Evolutionary conservation across 2,888 invertebrate genomes (phyloP).

Genomic region (Melieria picta): DNA sequence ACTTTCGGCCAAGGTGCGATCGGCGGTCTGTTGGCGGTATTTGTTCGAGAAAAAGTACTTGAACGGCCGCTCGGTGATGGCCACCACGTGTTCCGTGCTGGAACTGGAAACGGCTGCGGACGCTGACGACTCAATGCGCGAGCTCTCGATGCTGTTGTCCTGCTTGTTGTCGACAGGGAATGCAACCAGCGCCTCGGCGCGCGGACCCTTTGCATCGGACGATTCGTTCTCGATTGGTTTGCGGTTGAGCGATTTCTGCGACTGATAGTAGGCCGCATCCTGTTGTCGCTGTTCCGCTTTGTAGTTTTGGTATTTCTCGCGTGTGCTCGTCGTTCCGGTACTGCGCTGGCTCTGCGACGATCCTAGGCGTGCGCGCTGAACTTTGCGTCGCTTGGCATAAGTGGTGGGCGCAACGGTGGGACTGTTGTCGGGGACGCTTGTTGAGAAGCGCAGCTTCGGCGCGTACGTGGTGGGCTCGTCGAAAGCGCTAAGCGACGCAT

Average conservation of each 20-base stretch:
- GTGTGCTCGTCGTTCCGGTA: conserved; percentile 26
- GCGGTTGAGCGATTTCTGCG: conserved; percentile 32
- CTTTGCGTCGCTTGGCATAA: conserved; percentile 48
- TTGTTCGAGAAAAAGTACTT: conserved; percentile 61
- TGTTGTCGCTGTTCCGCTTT: conserved; percentile 44
- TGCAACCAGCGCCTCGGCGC: conserved; percentile 59
- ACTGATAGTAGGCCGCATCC: conserved; percentile 8
- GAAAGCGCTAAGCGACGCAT: conserved; percentile 45
- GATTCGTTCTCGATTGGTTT: conserved; percentile 53
- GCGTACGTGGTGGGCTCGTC: conserved; percentile 64
- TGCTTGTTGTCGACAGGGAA: conserved; percentile 48
- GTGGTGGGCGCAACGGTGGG: conserved; percentile 33
- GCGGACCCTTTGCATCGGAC: conserved; percentile 48
- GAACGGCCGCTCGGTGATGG: conserved; percentile 56
- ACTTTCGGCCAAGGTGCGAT: conserved; percentile 58
- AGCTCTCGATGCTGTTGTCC: conserved; percentile 55
- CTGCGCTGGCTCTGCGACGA: conserved; percentile 40
- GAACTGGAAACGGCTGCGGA: conserved; percentile 38
- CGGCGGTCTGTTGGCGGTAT: conserved; percentile 59
- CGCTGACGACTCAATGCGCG: background rate
- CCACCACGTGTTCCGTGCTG: conserved; percentile 48
- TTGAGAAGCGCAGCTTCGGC: conserved; percentile 55
- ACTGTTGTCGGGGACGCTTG: conserved; percentile 36
- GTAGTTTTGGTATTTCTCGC: conserved; percentile 53
- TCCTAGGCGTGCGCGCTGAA: conserved; percentile 49